Evolutionary conservation across 2,888 invertebrate species (phyloP), one percentile per base, ranked within the genome.

Genomic region (Ectropis crepuscularia): DNA sequence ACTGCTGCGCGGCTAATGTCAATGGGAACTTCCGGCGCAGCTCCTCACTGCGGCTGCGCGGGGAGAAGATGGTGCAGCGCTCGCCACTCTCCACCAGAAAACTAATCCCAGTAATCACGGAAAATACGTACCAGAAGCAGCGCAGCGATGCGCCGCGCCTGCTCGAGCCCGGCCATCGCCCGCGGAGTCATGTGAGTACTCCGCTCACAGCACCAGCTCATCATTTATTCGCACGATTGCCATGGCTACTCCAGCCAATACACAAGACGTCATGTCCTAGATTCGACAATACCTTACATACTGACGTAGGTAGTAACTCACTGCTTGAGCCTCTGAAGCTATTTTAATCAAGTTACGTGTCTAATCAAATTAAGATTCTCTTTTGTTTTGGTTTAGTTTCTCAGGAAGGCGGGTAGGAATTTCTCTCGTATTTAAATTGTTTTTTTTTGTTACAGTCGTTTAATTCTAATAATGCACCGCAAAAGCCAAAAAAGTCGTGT

Each of bases 31-130:
- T 96, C 84, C 94, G 94, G 70, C 95, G 95, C 82, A 94, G 95
- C 75, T 92, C 93, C 62, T 95, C 95, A 84, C 85, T 95, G 94
- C 95, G 95, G 80, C 82, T 95, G 94, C 95, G 95, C 87, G 95
- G 94, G 79, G 94, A 94, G 89, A 91, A 93, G 87, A 92, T 92
- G 89, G 87, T 91, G 89, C 92, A 90, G 78, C 92, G 92, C 70
- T 93, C 94, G 80, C 93, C 92, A 79, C 84, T 90, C 81, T 86
- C 87, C 84, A 90, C 88, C 77, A 90, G 88, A 83, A 92, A 83
- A 89, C 86, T 90, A 84, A 94, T 94, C 81, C 94, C 94, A 76
- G 89, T 93, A 93, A 94, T 95, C 93, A 94, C 94, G 93, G 94
- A 95, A 93, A 94, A 94, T 85, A 88, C 85, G 77, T 86, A 90